These are phyloP conservation scores for Megaceryle torquata DNA, from an alignment of 2,113 vertebrate species.

Conservation along the genomic window DNA sequence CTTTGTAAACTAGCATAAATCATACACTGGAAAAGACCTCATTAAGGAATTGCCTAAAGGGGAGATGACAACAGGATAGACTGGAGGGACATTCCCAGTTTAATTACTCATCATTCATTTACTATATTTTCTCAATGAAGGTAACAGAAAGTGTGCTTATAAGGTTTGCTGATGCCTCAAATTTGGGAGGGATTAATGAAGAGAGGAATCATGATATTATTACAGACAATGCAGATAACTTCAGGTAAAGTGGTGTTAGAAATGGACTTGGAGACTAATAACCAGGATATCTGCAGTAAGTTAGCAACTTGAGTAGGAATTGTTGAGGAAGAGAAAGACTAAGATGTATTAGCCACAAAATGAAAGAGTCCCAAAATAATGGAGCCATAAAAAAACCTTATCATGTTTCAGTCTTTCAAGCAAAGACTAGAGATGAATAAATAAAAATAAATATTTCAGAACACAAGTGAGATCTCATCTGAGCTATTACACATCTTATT, in stretches of 20 bases:
- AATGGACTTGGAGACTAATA: neutral
- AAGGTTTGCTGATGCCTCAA: neutral
- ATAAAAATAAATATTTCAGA: neutral
- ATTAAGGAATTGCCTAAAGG: neutral
- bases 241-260: neutral
- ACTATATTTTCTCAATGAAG: neutral
- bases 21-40: neutral
- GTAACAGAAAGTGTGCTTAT: fast-evolving
- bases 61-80: neutral
- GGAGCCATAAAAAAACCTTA: neutral
- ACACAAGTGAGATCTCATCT: neutral
- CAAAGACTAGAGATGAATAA: neutral
- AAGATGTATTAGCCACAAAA: neutral
- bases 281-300: neutral
- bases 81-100: neutral
- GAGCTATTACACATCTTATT: neutral
- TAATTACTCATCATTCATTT: neutral
- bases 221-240: neutral
- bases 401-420: neutral
- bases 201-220: neutral
- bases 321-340: neutral
- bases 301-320: neutral
- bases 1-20: neutral
- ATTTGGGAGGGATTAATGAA: neutral
- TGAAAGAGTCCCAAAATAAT: neutral